A percentile compares a stretch with the other conserved stretches of the same genome.
Evolutionary conservation across 2,888 invertebrate genomes (phyloP).

Genomic region (Drosophila subquinaria): DNA sequence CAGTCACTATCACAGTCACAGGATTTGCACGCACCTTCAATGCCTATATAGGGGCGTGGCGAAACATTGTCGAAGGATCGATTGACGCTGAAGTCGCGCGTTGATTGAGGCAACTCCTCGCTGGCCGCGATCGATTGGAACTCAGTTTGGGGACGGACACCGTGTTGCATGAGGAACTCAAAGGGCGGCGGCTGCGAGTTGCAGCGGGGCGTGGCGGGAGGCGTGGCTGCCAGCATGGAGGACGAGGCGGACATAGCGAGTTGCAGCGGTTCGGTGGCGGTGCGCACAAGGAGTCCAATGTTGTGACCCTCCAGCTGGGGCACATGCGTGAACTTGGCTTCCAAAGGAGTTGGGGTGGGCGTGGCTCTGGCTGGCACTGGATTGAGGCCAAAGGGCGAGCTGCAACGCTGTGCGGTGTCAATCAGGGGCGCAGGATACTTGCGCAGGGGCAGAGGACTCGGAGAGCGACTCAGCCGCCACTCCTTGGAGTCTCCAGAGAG

Average conservation of each 20-base stretch:
- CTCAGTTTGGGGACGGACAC: constrained; percentile 20
- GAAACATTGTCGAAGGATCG: constrained; percentile 84
- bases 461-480: constrained; percentile 61
- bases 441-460: constrained; percentile 59
- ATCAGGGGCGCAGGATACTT: constrained; percentile 77
- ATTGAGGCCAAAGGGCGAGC: constrained; percentile 80
- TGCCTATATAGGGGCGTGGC: constrained; percentile 82
- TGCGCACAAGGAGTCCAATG: constrained; percentile 77
- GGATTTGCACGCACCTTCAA: constrained; percentile 77
- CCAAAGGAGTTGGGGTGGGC: constrained; percentile 24
- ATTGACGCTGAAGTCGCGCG: constrained; percentile 57
- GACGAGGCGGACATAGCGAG: constrained; percentile 62
- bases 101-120: constrained; percentile 46
- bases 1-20: background rate
- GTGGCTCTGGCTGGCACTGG: constrained; percentile 44
- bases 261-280: constrained; percentile 61
- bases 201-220: constrained; percentile 71
- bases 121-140: constrained; percentile 57
- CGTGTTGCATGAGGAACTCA: constrained; percentile 72
- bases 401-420: constrained; percentile 71
- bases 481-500: constrained; percentile 20
- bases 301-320: constrained; percentile 83
- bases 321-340: constrained; percentile 64
- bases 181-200: constrained; percentile 76
- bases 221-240: constrained; percentile 60